Percentiles rank a stretch among this genome's conserved stretches.
phyloP scores from a whole-genome alignment of 2,113 vertebrate genomes.

The Clupea harengus region DNA sequence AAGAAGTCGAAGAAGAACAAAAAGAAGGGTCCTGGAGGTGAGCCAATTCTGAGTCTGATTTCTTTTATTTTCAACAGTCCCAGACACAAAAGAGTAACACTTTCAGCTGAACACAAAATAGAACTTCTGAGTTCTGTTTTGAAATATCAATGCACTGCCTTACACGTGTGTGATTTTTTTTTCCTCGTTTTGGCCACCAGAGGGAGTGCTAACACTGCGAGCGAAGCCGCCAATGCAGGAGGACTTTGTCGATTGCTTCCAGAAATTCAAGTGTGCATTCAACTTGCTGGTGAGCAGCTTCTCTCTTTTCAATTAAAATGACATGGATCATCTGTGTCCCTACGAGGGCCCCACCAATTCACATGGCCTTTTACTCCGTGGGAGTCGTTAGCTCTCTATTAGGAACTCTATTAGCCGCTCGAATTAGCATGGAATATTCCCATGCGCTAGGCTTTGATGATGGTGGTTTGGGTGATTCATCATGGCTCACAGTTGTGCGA shows the following conservation, averaged over 20 bases:
- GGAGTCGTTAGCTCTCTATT: not conserved
- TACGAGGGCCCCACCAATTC: not conserved
- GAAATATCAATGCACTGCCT: not conserved
- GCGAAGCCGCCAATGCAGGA: conserved; percentile 85
- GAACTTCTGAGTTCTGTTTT: not conserved
- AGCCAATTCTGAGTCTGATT: conserved; percentile 33
- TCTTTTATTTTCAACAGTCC: not conserved
- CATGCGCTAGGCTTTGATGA: not conserved
- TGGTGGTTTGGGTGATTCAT: not conserved
- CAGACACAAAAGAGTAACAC: not conserved
- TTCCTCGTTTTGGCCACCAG: conserved; percentile 67
- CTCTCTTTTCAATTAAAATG: not conserved
- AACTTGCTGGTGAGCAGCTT: conserved; percentile 86
- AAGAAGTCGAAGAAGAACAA: conserved; percentile 89
- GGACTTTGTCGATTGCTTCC: conserved; percentile 92
- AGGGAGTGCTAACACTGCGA: conserved; percentile 93
- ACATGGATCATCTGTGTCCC: not conserved
- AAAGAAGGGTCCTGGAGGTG: conserved; percentile 91
- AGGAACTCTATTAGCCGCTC: not conserved
- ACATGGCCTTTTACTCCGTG: not conserved
- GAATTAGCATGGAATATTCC: not conserved
- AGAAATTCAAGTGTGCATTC: conserved; percentile 97
- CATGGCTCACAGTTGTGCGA: not conserved
- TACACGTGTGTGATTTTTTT: not conserved
- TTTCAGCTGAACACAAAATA: not conserved